Percentiles rank a stretch among this genome's conserved stretches.
phyloP scores from a whole-genome alignment of 2,797 vertebrate species.

The Peromyscus eremicus region DNA sequence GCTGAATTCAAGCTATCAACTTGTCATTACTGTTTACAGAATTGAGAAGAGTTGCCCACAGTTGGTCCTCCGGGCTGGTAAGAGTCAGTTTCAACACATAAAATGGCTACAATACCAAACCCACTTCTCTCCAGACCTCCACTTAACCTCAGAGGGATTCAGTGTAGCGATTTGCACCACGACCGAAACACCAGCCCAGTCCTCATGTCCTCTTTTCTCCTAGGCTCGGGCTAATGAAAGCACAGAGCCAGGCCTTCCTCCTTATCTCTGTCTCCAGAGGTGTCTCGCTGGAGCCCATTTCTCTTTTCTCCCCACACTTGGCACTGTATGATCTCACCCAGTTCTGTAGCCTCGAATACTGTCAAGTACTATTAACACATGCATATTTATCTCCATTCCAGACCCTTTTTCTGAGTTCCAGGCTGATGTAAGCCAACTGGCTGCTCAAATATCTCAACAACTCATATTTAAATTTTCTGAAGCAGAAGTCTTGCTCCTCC shows the following conservation, averaged over 20 bases:
- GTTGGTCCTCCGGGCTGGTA: background rate
- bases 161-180: background rate
- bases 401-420: slow-evolving; percentile 20
- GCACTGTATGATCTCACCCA: background rate
- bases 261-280: background rate
- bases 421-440: background rate
- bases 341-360: slow-evolving; percentile 41
- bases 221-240: background rate
- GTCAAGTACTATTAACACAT: slow-evolving; percentile 13
- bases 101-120: background rate
- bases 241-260: background rate
- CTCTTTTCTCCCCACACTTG: background rate
- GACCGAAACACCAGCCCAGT: background rate
- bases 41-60: background rate
- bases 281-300: background rate
- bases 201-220: background rate
- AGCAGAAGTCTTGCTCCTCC: background rate
- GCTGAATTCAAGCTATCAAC: background rate
- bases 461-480: background rate
- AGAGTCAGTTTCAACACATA: background rate
- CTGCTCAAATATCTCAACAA: slow-evolving; percentile 29
- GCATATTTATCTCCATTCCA: slow-evolving; percentile 55
- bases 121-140: background rate
- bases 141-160: background rate
- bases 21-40: background rate